These are phyloP conservation scores for Lasioglossum calceatum DNA, from an alignment of 2,888 invertebrate genomes.

Conservation along the genomic window DNA sequence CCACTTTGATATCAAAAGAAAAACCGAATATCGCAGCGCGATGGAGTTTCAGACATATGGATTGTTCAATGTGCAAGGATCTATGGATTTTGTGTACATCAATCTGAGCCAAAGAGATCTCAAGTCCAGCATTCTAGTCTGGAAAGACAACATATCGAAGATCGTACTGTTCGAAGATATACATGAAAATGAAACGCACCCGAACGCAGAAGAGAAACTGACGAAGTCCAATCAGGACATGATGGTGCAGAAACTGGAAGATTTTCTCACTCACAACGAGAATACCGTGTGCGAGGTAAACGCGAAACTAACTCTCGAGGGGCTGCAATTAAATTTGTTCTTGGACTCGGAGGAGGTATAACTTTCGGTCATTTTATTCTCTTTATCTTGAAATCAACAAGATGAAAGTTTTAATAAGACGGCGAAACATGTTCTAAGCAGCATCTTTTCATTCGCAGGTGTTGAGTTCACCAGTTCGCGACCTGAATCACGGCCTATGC, in stretches of 20 bases:
- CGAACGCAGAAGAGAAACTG: background rate
- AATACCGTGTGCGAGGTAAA: slow-evolving; percentile 80
- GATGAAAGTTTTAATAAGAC: background rate
- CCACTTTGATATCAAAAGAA: slow-evolving; percentile 90
- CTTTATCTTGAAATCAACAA: background rate
- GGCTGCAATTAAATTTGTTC: slow-evolving; percentile 89
- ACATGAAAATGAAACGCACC: slow-evolving; percentile 36
- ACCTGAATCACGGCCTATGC: slow-evolving; percentile 89
- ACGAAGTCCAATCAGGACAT: slow-evolving; percentile 74
- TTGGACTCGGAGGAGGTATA: slow-evolving; percentile 90
- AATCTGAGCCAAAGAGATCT: slow-evolving; percentile 92
- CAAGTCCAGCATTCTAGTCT: slow-evolving; percentile 89
- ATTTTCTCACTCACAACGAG: slow-evolving; percentile 90
- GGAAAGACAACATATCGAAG: slow-evolving; percentile 89
- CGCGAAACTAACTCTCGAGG: slow-evolving; percentile 88
- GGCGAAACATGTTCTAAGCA: background rate
- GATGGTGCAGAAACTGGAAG: slow-evolving; percentile 89
- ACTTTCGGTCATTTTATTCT: background rate
- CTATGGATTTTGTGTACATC: slow-evolving; percentile 88
- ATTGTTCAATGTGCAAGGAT: slow-evolving; percentile 88
- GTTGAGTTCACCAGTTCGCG: slow-evolving; percentile 90
- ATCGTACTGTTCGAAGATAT: slow-evolving; percentile 76
- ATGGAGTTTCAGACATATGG: slow-evolving; percentile 73
- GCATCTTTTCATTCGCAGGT: slow-evolving; percentile 75
- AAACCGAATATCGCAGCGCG: slow-evolving; percentile 84